These are phyloP conservation scores for Oncopodura yosiiana DNA, from an alignment of 1,140 invertebrate species.

Conservation along the genomic window DNA sequence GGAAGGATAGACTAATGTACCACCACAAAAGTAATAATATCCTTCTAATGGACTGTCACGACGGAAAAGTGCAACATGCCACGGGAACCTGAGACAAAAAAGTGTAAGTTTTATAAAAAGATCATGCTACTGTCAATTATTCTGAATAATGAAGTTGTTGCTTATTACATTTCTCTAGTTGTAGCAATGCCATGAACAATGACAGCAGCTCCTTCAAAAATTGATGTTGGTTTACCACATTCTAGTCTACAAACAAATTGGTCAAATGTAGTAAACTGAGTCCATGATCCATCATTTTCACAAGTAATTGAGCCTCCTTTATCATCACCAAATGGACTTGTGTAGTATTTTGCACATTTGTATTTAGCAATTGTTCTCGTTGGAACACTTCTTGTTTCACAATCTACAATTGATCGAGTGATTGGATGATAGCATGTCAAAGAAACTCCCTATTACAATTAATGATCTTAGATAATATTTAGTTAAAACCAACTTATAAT, in stretches of 20 bases:
- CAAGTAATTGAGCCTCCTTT: slow-evolving; percentile 17
- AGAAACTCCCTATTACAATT: too few relatives aligned
- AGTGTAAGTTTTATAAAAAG: background rate
- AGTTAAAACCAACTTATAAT: too few relatives aligned
- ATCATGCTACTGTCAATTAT: background rate
- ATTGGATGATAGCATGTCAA: too few relatives aligned
- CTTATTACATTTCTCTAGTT: background rate
- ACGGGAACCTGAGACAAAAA: slow-evolving; percentile 8
- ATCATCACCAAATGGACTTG: slow-evolving; percentile 8
- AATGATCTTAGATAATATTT: too few relatives aligned
- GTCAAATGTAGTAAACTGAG: slow-evolving; percentile 1
- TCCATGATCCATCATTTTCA: slow-evolving; percentile 1
- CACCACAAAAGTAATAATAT: slow-evolving; percentile 16
- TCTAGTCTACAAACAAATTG: slow-evolving; percentile 21
- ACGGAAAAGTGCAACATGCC: slow-evolving; percentile 17
- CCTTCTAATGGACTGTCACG: background rate
- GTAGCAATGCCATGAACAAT: slow-evolving; percentile 13
- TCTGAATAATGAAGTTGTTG: too few relatives aligned
- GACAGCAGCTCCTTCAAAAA: slow-evolving; percentile 3
- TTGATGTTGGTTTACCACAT: slow-evolving; percentile 13
- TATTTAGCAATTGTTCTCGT: slow-evolving; percentile 10
- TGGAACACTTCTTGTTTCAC: too few relatives aligned
- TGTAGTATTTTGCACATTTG: slow-evolving; percentile 11
- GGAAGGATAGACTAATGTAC: slow-evolving; percentile 8
- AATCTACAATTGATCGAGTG: too few relatives aligned